Evolutionary conservation across 2,888 invertebrate species (phyloP), one percentile per base, ranked within the genome.

Genomic region (Drosophila crucigera): DNA sequence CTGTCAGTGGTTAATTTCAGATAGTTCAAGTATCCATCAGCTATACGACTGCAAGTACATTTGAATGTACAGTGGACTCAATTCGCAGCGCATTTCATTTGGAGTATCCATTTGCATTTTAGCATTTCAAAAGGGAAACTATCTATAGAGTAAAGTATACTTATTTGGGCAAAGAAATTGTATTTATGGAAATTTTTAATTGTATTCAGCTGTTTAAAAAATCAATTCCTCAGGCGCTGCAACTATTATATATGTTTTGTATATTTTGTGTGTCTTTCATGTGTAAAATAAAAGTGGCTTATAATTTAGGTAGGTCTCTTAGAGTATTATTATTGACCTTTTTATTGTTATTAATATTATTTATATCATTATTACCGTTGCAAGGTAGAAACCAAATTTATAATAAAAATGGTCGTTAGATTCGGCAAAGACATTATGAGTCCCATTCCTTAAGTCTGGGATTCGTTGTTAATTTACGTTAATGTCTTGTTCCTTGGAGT

Each of bases 11-110:
- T 64, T 28, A 69, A 71, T 67, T 73, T 59, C 33, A 30, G 37
- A 10, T 30, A 52, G 28, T 30, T 56, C 33, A 67, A 68, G 76
- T 76, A 72, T 79, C 65, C 71, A 78, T 81, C 62, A 70, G 68
- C 28, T 56, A 39, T 43, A 30, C 25, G 10, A 10, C 35, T 9
- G 16, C 22, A 28, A 50, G 25, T 35, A 50, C 47, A 62, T 59
- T 28, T 30, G 16, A 49, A 25, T 11, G 25, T 14, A 28, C 58
- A 37, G 22, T 67, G 30, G 33, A 14, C 9, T 35, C 14, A 49
- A 49, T 19, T 39, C 2, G 37, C 7, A 16, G 37, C 37, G 16
- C 37, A 37, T 9, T 31, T 31, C 0, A 9, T 31, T 31, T 31
- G 30, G 30, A 30, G 6, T 30, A 30, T 30, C 6, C 30, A 7